Conservation (phyloP, 2,797 vertebrate species). For the Hydrocynus forskahlii region DNA sequence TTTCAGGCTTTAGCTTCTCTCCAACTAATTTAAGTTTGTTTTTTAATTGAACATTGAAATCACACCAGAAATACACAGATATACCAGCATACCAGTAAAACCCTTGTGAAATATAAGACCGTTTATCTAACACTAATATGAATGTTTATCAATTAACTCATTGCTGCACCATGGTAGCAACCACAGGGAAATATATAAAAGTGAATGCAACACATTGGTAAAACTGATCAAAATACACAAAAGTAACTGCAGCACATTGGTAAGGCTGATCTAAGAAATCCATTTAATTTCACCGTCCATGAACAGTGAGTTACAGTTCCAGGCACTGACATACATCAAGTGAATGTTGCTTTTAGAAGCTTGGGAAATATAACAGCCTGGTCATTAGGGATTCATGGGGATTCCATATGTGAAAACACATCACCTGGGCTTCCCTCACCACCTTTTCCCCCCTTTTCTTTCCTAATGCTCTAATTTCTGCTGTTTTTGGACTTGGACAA, state of each 20-base stretch:
- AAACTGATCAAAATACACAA: neutral
- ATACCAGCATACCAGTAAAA: too few relatives aligned
- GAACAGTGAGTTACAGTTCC: slow-evolving; percentile 7
- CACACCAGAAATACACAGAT: too few relatives aligned
- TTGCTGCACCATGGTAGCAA: too few relatives aligned
- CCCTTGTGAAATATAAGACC: too few relatives aligned
- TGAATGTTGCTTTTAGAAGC: slow-evolving; percentile 53
- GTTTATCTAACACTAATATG: too few relatives aligned
- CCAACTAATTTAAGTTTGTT: neutral
- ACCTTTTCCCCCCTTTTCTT: slow-evolving; percentile 40
- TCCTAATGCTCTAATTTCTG: slow-evolving; percentile 39
- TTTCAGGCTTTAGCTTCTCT: neutral
- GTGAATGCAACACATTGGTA: neutral
- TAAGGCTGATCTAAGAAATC: neutral
- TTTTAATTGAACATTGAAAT: too few relatives aligned
- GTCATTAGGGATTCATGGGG: slow-evolving; percentile 58
- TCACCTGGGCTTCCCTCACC: slow-evolving; percentile 73
- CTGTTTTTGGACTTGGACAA: slow-evolving; percentile 49
- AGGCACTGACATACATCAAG: slow-evolving; percentile 34
- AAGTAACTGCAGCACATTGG: neutral
- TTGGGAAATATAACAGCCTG: slow-evolving; percentile 71
- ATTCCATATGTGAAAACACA: slow-evolving; percentile 72
- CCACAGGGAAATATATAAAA: too few relatives aligned
- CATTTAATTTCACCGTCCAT: slow-evolving; percentile 20
- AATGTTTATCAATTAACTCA: too few relatives aligned